Percentiles rank a stretch among this genome's conserved stretches.
These are phyloP conservation scores for Oncopodura yosiiana DNA, from an alignment of 1,140 invertebrate genomes.

Conservation along the genomic window DNA sequence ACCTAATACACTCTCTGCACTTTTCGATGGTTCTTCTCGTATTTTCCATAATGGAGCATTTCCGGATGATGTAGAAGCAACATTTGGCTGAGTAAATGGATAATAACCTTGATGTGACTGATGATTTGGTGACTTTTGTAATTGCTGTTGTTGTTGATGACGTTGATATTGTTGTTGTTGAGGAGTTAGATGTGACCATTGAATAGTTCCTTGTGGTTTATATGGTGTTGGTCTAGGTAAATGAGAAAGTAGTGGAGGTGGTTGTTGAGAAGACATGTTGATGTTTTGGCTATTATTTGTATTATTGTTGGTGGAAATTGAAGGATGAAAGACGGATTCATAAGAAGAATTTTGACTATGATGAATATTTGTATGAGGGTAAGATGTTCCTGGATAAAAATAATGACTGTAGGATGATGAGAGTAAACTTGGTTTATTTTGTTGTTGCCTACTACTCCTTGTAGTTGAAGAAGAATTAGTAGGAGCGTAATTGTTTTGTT, in stretches of 20 bases:
- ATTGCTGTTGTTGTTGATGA: conserved; percentile 9
- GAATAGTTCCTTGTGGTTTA: conserved; percentile 25
- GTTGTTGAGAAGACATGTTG: conserved; percentile 36
- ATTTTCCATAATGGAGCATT: conserved; percentile 15
- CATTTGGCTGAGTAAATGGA: conserved; percentile 27
- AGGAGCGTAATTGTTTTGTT: neutral
- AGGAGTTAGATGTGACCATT: conserved; percentile 21
- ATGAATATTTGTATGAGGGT: conserved; percentile 3
- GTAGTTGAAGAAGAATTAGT: too few species aligned
- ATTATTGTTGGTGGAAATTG: conserved; percentile 44
- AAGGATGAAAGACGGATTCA: conserved; percentile 19
- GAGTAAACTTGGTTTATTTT: neutral
- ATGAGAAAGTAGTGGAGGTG: conserved; percentile 30
- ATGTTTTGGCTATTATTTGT: conserved; percentile 55
- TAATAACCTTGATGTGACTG: conserved; percentile 26
- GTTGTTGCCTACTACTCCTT: conserved; percentile 5
- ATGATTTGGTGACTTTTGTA: conserved; percentile 3
- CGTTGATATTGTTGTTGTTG: conserved; percentile 5
- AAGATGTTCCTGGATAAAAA: conserved; percentile 3
- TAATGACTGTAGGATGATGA: conserved; percentile 9
- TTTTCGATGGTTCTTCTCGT: conserved; percentile 29
- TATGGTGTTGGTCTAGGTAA: conserved; percentile 37
- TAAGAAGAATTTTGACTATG: conserved; percentile 19
- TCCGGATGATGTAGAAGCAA: conserved; percentile 3
- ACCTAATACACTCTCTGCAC: conserved; percentile 29